Base-by-base conservation (phyloP, 2,797 vertebrate genomes). In the Poeciliopsis infans region DNA sequence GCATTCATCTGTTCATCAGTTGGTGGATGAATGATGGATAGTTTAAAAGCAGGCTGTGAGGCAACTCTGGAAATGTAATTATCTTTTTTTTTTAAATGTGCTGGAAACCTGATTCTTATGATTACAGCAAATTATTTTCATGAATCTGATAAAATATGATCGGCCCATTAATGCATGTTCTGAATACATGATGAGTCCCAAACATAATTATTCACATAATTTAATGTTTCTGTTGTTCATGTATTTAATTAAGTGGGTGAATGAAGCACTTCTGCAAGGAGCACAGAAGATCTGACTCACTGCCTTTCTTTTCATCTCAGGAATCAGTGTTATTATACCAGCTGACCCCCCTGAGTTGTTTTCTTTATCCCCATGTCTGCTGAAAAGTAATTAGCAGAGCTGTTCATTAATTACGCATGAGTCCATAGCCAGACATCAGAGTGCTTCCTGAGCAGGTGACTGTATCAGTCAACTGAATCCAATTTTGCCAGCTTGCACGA, bases 381-480 rank as follows among this genome's bases (percentile, higher is more conserved):
- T 76, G 46, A 79, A 86, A 89, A 94, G 89, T 93, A 93, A 95
- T 95, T 95, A 95, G 85, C 41, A 70, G 57, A 31, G 72, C 78
- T 84, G 81, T 89, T 92, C 90, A 94, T 94, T 95, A 95, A 95
- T 94, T 93, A 93, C 88, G 72, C 87, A 61, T 69, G 86, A 84
- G 90, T 89, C 81, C 78, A 16, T 6, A 81, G 83, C 73, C 76
- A 83, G 76, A 87, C 89, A 74, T 81, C 72, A 31, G 59, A 66
- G 72, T 1, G 33, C 59, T 11, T 53, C 76, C 72, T 13, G 10
- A 72, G 74, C 88, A 80, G 87, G 87, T 84, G 80, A 86, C 87
- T 75, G 84, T 85, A 92, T 94, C 93, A 81, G 86, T 94, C 93
- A 91, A 79, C 88, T 83, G 84, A 91, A 93, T 95, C 94, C 93